Conservation (phyloP, 2,797 vertebrate genomes). For the Lepus townsendii region DNA sequence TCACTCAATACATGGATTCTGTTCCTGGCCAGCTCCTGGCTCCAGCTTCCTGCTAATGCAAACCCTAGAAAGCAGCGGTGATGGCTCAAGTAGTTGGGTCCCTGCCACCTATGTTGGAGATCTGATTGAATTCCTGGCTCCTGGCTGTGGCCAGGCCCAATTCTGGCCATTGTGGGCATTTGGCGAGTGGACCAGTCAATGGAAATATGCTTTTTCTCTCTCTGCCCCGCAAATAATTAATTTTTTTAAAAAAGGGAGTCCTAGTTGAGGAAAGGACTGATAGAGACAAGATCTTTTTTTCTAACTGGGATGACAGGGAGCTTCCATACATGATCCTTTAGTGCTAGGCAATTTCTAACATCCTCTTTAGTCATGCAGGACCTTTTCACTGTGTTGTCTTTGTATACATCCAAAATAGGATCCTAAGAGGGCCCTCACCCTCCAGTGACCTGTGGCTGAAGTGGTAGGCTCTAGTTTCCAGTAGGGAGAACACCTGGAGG, state of each 20-base stretch:
- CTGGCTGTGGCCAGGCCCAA: too few species aligned
- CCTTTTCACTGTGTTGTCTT: constrained; percentile 1
- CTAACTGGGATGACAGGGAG: not conserved
- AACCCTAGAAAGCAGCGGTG: too few species aligned
- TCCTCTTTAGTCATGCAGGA: constrained; percentile 2
- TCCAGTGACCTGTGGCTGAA: constrained; percentile 43
- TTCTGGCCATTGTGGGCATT: too few species aligned
- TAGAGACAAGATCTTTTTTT: constrained; percentile 53
- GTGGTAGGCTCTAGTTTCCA: constrained; percentile 3
- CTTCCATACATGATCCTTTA: not conserved
- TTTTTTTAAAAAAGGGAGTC: constrained; percentile 24
- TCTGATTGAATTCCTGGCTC: too few species aligned
- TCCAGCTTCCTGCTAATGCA: too few species aligned
- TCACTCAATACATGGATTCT: too few species aligned
- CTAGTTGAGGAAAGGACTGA: not conserved
- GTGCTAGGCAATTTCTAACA: not conserved
- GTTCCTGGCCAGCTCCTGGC: too few species aligned
- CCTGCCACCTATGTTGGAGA: too few species aligned
- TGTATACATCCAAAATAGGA: not conserved
- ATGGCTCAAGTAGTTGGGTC: too few species aligned
- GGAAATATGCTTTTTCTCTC: too few species aligned
- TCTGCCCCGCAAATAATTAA: too few species aligned
- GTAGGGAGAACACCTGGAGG: constrained; percentile 28
- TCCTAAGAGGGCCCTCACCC: not conserved
- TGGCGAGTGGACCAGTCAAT: too few species aligned